phyloP scores from a whole-genome alignment of 2,888 invertebrate genomes.

The Schrankia costaestrigalis region DNA sequence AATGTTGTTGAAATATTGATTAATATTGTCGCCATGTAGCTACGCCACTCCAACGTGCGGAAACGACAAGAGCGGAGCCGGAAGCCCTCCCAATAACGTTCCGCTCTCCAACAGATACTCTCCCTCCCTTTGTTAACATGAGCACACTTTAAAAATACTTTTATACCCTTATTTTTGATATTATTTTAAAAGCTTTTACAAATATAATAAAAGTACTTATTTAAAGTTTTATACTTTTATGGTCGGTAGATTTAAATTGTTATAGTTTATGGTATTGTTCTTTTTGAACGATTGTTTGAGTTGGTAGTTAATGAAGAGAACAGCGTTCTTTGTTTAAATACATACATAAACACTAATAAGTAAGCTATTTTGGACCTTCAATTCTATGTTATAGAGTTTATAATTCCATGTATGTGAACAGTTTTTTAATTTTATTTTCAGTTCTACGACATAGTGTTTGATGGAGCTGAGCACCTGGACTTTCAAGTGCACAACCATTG shows the following conservation, averaged over 20 bases:
- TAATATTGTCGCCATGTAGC: slow-evolving; percentile 80
- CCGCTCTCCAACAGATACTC: slow-evolving; percentile 59
- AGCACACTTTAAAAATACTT: slow-evolving; percentile 47
- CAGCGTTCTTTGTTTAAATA: too few relatives aligned
- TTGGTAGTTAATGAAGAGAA: too few relatives aligned
- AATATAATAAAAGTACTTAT: too few relatives aligned
- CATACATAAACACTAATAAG: slow-evolving; percentile 32
- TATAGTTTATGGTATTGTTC: slow-evolving; percentile 12
- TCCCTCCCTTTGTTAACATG: slow-evolving; percentile 56
- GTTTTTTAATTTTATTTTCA: slow-evolving; percentile 28
- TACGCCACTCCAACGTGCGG: slow-evolving; percentile 63
- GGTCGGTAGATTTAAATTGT: slow-evolving; percentile 10
- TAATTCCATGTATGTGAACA: slow-evolving; percentile 9
- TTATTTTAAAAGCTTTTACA: slow-evolving; percentile 12
- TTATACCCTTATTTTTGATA: slow-evolving; percentile 22
- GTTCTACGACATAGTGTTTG: slow-evolving; percentile 37
- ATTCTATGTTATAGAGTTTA: not conserved
- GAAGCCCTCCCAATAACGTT: slow-evolving; percentile 58
- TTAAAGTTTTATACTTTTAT: too few relatives aligned
- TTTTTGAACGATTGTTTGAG: slow-evolving; percentile 21
- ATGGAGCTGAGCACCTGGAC: slow-evolving; percentile 43
- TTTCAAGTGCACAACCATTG: slow-evolving; percentile 17
- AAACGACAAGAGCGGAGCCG: slow-evolving; percentile 47
- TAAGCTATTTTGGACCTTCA: slow-evolving; percentile 6
- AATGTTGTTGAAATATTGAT: slow-evolving; percentile 81